Conservation (phyloP, 1,140 invertebrate species). For the Neelides sp. region DNA sequence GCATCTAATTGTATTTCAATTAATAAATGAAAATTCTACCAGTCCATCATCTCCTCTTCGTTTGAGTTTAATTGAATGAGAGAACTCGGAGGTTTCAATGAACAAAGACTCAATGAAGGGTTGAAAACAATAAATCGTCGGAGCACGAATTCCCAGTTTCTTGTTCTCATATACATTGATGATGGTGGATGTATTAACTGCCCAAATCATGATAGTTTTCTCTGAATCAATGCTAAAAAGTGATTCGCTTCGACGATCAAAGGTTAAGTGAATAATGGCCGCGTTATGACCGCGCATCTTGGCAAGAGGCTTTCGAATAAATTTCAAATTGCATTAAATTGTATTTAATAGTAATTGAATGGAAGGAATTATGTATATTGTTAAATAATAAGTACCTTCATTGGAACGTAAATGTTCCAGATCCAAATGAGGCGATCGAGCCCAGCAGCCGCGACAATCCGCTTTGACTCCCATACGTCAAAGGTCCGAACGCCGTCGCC, state of each 20-base stretch:
- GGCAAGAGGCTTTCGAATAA: constrained; percentile 11
- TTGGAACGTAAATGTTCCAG: constrained; percentile 12
- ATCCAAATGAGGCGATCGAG: constrained; percentile 14
- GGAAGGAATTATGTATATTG: no score
- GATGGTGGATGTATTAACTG: constrained; percentile 4
- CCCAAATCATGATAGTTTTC: constrained; percentile 13
- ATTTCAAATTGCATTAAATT: no score
- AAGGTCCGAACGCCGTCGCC: constrained; percentile 10
- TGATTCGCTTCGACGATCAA: constrained; percentile 13
- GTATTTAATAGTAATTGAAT: no score
- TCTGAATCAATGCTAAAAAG: constrained; percentile 16
- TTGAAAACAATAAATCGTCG: constrained; percentile 10
- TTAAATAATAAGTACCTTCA: background rate
- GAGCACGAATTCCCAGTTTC: constrained; percentile 4
- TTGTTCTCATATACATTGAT: constrained; percentile 12
- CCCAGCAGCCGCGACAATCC: constrained; percentile 10
- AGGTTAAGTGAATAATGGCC: constrained; percentile 10
- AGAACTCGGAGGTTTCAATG: constrained; percentile 11
- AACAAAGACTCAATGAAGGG: constrained; percentile 12
- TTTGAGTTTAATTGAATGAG: constrained; percentile 1
- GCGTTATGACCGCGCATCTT: constrained; percentile 16
- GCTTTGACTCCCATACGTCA: constrained; percentile 15
- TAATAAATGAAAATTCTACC: background rate
- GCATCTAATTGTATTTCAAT: background rate
- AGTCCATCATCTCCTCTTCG: constrained; percentile 7